Percentiles rank a stretch among this genome's conserved stretches.
Conservation (phyloP, 2,113 vertebrate genomes). For the Raja brachyura region DNA sequence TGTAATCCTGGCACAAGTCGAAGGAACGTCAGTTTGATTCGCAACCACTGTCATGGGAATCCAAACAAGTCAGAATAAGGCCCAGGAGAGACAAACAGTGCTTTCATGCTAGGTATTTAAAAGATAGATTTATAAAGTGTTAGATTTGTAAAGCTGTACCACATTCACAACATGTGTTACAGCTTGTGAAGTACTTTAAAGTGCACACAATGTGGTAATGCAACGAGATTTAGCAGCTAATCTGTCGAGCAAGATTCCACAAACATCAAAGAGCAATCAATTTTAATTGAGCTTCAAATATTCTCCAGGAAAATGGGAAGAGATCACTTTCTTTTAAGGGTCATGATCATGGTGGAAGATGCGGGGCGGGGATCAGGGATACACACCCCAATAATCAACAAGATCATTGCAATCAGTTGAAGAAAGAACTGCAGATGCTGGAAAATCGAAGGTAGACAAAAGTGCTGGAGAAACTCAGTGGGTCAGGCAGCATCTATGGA, state of each 20-base stretch:
- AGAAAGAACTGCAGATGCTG: no score
- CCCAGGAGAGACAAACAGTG: background rate
- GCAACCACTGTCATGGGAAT: background rate
- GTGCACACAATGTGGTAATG: background rate
- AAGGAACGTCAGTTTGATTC: background rate
- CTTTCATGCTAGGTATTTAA: background rate
- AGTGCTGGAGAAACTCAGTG: no score
- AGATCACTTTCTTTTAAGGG: background rate
- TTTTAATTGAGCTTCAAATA: background rate
- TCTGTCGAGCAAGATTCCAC: background rate
- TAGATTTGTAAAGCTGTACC: no score
- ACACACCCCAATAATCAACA: background rate
- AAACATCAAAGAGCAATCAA: background rate
- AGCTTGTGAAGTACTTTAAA: background rate
- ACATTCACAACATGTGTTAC: background rate
- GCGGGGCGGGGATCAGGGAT: background rate
- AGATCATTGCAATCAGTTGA: no score
- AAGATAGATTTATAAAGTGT: background rate
- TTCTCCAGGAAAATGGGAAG: background rate
- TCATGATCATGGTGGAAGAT: background rate
- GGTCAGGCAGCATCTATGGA: no score
- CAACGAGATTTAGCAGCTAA: background rate
- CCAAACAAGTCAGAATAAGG: background rate
- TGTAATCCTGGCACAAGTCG: background rate
- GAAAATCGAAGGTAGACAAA: no score